Conservation (phyloP, 2,888 invertebrate species). For the Drepana falcataria region DNA sequence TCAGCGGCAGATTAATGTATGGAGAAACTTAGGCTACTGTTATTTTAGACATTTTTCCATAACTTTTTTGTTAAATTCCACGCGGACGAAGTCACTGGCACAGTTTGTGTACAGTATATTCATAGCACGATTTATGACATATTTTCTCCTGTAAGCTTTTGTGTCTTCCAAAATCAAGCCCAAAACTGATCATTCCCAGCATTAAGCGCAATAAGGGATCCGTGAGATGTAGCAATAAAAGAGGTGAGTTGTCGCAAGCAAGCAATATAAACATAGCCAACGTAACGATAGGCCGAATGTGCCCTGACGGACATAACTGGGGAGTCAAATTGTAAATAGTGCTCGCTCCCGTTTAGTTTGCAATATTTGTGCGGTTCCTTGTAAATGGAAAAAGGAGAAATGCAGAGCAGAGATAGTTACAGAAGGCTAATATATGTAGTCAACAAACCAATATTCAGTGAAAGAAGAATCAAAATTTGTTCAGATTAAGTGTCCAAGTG, state of each 20-base stretch:
- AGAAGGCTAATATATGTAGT: constrained; percentile 17
- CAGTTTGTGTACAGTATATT: too few species aligned
- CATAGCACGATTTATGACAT: too few species aligned
- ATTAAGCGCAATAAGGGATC: constrained; percentile 5
- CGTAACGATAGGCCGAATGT: constrained; percentile 60
- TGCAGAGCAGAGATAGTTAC: constrained; percentile 28
- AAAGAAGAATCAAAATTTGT: too few species aligned
- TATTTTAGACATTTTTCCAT: too few species aligned
- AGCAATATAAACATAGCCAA: constrained; percentile 65
- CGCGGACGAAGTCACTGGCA: too few species aligned
- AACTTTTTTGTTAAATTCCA: too few species aligned
- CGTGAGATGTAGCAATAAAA: constrained; percentile 40
- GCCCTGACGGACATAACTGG: constrained; percentile 59
- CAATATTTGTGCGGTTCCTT: constrained; percentile 74
- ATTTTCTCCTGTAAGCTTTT: too few species aligned
- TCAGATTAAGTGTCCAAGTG: too few species aligned
- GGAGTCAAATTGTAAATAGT: constrained; percentile 71
- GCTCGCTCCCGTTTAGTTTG: constrained; percentile 70
- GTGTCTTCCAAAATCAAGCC: background rate
- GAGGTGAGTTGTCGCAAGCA: constrained; percentile 27
- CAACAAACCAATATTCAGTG: too few species aligned
- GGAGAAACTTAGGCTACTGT: too few species aligned
- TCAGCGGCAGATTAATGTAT: too few species aligned
- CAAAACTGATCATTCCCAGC: background rate
- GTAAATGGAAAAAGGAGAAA: constrained; percentile 69